Percentiles rank a stretch among this genome's conserved stretches.
phyloP scores from a whole-genome alignment of 1,140 invertebrate species.

The Anastatus disparis region DNA sequence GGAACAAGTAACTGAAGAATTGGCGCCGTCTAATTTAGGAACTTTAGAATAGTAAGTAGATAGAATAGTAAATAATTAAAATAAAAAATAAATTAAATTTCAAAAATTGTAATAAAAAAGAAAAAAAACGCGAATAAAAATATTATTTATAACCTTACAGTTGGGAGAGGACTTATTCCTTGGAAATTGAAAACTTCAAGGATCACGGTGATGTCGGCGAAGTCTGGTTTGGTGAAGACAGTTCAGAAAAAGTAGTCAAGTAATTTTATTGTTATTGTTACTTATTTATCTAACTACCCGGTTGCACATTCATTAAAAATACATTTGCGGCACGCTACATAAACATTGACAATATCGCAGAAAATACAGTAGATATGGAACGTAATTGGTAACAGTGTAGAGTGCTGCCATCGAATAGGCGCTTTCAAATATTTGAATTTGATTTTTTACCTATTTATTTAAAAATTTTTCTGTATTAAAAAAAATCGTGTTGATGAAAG shows the following conservation, averaged over 20 bases:
- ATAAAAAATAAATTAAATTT: constrained; percentile 7
- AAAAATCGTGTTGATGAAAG: no score
- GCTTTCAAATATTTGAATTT: no score
- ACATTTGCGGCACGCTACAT: no score
- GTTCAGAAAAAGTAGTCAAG: constrained; percentile 77
- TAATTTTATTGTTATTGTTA: constrained; percentile 56
- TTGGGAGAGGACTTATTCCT: constrained; percentile 85
- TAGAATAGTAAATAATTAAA: no score
- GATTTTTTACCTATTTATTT: no score
- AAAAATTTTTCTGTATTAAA: no score
- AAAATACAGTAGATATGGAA: no score
- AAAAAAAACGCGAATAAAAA: constrained; percentile 2
- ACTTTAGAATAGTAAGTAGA: constrained; percentile 78
- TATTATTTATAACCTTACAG: constrained; percentile 63
- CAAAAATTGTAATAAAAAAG: neutral
- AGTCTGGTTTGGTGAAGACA: constrained; percentile 92
- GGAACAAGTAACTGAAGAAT: constrained; percentile 63
- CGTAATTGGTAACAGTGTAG: no score
- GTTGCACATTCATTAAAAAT: no score
- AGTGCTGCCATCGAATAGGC: neutral
- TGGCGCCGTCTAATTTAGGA: constrained; percentile 81
- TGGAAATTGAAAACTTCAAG: constrained; percentile 85
- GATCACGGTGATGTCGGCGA: constrained; percentile 89
- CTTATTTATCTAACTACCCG: no score
- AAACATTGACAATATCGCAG: no score